Conservation (phyloP, 2,888 invertebrate species). For the Drosophila tanythrix region DNA sequence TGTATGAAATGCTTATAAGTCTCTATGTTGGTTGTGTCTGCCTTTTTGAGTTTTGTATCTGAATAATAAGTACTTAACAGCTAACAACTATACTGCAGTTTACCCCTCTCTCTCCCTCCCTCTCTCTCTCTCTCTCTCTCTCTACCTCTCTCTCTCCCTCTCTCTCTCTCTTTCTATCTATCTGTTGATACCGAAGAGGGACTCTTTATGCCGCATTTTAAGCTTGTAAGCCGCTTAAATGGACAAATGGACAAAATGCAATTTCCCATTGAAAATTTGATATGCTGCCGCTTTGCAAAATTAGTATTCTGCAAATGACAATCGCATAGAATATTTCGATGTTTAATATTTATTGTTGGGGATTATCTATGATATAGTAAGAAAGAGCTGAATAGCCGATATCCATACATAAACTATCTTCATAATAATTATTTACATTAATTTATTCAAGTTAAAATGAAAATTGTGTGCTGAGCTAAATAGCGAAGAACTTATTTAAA, state of each 20-base stretch:
- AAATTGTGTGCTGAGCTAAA: not conserved
- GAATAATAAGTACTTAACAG: conserved; percentile 42
- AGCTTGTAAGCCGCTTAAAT: conserved; percentile 62
- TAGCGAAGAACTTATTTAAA: not conserved
- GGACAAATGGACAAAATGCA: conserved; percentile 29
- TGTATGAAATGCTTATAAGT: conserved; percentile 55
- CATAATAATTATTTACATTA: not conserved
- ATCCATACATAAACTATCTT: not conserved
- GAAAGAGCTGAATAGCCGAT: not conserved
- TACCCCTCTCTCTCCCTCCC: not conserved
- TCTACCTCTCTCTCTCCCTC: not conserved
- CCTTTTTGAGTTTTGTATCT: conserved; percentile 2
- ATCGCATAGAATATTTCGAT: conserved; percentile 2
- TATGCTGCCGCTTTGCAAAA: conserved; percentile 12
- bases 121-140: not conserved
- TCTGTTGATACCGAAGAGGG: not conserved
- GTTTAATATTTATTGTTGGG: not conserved
- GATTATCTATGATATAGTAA: not conserved
- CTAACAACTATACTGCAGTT: conserved; percentile 32
- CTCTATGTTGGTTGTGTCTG: conserved; percentile 25
- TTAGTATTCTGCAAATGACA: conserved; percentile 9
- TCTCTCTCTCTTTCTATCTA: not conserved
- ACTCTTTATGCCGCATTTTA: conserved; percentile 28
- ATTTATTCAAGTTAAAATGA: not conserved
- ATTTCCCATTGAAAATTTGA: conserved; percentile 23